Evolutionary conservation across 1,140 invertebrate species (phyloP).

Genomic region (Formica selysi): DNA sequence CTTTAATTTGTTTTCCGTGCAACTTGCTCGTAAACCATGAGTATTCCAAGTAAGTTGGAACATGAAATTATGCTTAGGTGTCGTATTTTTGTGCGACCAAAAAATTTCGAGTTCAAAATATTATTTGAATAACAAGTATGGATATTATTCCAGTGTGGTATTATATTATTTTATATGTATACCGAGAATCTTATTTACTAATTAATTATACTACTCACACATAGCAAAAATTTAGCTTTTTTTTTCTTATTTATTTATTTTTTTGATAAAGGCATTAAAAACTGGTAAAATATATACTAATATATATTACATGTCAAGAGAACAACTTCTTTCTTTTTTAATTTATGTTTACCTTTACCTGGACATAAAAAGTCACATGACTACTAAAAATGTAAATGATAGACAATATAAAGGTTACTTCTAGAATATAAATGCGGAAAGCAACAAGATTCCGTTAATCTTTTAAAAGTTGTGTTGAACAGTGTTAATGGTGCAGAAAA

Average conservation of each 20-base stretch:
- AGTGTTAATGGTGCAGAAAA: not conserved
- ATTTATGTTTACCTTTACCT: too few species aligned
- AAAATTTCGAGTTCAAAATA: not conserved
- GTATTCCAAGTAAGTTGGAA: slow-evolving; percentile 21
- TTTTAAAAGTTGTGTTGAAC: not conserved
- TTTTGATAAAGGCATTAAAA: not conserved
- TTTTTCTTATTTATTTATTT: not conserved
- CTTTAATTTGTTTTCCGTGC: slow-evolving; percentile 10
- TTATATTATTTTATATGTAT: not conserved
- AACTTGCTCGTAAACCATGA: slow-evolving; percentile 4
- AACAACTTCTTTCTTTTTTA: too few species aligned
- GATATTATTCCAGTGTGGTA: slow-evolving; percentile 3
- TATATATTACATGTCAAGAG: too few species aligned
- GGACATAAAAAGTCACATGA: too few species aligned
- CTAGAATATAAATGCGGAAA: not conserved
- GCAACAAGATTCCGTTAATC: not conserved
- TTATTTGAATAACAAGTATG: not conserved
- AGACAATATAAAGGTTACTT: not conserved
- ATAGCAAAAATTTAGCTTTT: not conserved
- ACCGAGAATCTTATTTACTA: not conserved
- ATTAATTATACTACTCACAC: not conserved
- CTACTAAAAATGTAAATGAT: too few species aligned
- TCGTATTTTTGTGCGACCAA: not conserved
- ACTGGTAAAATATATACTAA: too few species aligned
- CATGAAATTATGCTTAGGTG: not conserved